Conservation (phyloP, 2,797 vertebrate species). For the Poecilia wingei region DNA sequence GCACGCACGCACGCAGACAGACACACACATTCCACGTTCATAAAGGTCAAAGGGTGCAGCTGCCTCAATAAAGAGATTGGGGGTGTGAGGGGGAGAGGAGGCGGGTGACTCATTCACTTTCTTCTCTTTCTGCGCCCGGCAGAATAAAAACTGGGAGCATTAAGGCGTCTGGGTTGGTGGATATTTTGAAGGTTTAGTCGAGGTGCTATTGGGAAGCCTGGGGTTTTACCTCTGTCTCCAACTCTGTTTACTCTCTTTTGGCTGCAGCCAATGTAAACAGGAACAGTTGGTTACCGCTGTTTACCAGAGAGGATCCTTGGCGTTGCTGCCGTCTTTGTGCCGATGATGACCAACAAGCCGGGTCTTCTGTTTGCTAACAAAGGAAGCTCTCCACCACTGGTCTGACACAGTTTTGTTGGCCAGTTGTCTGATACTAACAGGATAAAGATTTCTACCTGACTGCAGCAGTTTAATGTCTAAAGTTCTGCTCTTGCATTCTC, state of each 20-base stretch:
- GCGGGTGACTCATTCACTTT: conserved; percentile 75
- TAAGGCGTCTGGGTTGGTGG: conserved; percentile 15
- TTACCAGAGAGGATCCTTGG: conserved; percentile 57
- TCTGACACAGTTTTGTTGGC: neutral
- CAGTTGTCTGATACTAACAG: conserved; percentile 7
- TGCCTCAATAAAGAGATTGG: conserved; percentile 81
- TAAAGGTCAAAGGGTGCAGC: conserved; percentile 85
- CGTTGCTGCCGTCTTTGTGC: conserved; percentile 48
- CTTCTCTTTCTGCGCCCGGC: conserved; percentile 60
- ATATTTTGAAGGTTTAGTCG: conserved; percentile 8
- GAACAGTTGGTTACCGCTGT: conserved; percentile 59
- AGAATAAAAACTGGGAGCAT: conserved; percentile 54
- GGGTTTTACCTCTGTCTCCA: conserved; percentile 65
- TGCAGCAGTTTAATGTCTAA: neutral
- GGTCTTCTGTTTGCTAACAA: conserved; percentile 38
- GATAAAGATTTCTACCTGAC: neutral
- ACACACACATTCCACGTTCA: conserved; percentile 77
- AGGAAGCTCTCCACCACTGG: conserved; percentile 25
- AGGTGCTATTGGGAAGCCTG: conserved; percentile 41
- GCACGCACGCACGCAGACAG: conserved; percentile 34
- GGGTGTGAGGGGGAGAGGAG: conserved; percentile 49
- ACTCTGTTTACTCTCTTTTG: conserved; percentile 69
- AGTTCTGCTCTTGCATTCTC: neutral
- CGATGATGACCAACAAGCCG: conserved; percentile 50
- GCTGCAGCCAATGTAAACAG: conserved; percentile 69